A percentile compares a stretch with the other conserved stretches of the same genome.
phyloP scores from a whole-genome alignment of 1,140 invertebrate genomes.

The Drosophila baimaii region DNA sequence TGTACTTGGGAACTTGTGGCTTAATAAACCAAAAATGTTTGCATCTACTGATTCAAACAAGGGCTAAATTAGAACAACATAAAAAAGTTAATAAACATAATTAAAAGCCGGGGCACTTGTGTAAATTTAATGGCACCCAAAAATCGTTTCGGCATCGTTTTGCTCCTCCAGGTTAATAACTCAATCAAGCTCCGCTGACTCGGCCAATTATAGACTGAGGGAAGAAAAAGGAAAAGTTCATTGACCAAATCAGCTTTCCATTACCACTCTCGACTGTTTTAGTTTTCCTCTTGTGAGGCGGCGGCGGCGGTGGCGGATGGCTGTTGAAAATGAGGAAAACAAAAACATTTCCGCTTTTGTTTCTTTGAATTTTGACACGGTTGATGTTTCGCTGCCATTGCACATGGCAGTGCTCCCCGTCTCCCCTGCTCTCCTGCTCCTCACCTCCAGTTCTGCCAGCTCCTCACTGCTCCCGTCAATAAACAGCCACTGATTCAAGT shows the following conservation, averaged over 20 bases:
- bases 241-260: slow-evolving; percentile 70
- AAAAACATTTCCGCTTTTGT: slow-evolving; percentile 81
- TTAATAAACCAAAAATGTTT: not conserved
- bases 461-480: slow-evolving; percentile 23
- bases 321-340: slow-evolving; percentile 78
- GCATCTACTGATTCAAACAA: no score
- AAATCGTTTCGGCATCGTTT: not conserved
- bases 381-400: slow-evolving; percentile 51
- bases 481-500: slow-evolving; percentile 64
- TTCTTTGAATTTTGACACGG: slow-evolving; percentile 80
- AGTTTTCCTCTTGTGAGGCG: slow-evolving; percentile 52
- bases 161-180: slow-evolving; percentile 25
- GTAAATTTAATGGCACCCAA: not conserved
- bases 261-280: slow-evolving; percentile 57
- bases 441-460: slow-evolving; percentile 1
- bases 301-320: no score
- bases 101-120: not conserved
- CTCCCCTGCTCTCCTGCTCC: not conserved
- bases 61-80: not conserved
- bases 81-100: not conserved
- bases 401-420: slow-evolving; percentile 32
- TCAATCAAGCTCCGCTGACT: slow-evolving; percentile 8
- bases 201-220: slow-evolving; percentile 32
- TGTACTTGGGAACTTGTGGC: no score
- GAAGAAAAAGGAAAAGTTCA: slow-evolving; percentile 54